Conservation (phyloP, 2,797 vertebrate genomes). For the Aplochiton taeniatus region DNA sequence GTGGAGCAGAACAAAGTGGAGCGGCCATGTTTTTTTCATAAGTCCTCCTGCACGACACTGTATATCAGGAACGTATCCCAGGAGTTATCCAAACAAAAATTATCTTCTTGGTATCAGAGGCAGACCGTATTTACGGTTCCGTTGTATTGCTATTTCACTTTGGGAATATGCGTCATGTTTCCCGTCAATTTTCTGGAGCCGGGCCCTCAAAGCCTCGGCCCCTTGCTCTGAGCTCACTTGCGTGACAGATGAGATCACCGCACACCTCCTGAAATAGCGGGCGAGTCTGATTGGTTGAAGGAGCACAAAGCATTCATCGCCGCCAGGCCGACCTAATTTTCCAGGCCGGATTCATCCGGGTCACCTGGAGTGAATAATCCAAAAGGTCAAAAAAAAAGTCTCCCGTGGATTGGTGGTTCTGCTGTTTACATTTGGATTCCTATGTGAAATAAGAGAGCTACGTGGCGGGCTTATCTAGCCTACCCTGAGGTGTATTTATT, state of each 20-base stretch:
- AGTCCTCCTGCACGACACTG: too few relatives aligned
- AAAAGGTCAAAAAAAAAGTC: neutral
- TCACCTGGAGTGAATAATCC: neutral
- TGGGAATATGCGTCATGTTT: slow-evolving; percentile 11
- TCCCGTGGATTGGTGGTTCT: slow-evolving; percentile 23
- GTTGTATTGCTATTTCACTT: slow-evolving; percentile 8
- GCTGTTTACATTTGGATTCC: neutral
- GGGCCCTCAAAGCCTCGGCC: slow-evolving; percentile 4
- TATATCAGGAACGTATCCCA: too few relatives aligned
- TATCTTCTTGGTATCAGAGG: neutral
- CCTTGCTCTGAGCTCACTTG: slow-evolving; percentile 9
- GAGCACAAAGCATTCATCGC: neutral
- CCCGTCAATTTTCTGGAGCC: slow-evolving; percentile 9
- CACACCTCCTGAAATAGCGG: slow-evolving; percentile 21
- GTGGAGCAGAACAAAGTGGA: neutral
- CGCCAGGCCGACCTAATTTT: slow-evolving; percentile 2
- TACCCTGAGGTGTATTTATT: slow-evolving; percentile 5
- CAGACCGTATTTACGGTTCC: neutral
- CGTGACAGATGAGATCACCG: slow-evolving; percentile 27
- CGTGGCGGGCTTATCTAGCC: slow-evolving; percentile 11
- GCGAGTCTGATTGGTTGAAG: slow-evolving; percentile 1
- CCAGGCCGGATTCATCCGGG: neutral
- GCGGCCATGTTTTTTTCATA: too few relatives aligned
- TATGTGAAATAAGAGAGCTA: slow-evolving; percentile 7
- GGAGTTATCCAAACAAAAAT: neutral